A percentile compares a stretch with the other conserved stretches of the same genome.
These are phyloP conservation scores for Omphaloscelis lunosa DNA, from an alignment of 2,888 invertebrate genomes.

Conservation along the genomic window DNA sequence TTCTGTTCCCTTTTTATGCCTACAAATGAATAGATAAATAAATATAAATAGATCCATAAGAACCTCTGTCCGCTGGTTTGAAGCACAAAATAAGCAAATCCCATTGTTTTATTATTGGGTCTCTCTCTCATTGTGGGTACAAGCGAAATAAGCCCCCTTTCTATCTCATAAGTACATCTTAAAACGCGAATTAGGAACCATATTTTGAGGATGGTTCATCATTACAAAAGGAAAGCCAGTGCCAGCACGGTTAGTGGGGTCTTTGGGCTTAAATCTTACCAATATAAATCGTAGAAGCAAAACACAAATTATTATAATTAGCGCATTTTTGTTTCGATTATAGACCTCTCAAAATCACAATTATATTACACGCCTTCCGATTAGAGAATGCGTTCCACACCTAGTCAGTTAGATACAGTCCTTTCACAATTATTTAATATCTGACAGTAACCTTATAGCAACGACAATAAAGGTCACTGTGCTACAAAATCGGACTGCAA, in stretches of 20 bases:
- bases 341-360: neutral
- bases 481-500: neutral
- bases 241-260: neutral
- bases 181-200: neutral
- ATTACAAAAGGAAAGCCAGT: neutral
- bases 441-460: too few relatives aligned
- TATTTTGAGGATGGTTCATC: neutral
- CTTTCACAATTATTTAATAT: neutral
- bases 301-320: slow-evolving; percentile 12
- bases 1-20: neutral
- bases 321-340: neutral
- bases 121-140: neutral
- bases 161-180: neutral
- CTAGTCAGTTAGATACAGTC: neutral
- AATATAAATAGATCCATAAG: neutral
- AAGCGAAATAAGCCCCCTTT: neutral
- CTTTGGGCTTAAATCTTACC: neutral
- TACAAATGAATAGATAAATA: neutral
- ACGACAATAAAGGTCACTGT: neutral
- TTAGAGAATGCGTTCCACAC: neutral
- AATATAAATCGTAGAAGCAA: slow-evolving; percentile 14
- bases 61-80: neutral
- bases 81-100: neutral
- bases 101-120: neutral
- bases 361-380: neutral